phyloP scores from a whole-genome alignment of 2,797 vertebrate species.

The Phoebastria nigripes region DNA sequence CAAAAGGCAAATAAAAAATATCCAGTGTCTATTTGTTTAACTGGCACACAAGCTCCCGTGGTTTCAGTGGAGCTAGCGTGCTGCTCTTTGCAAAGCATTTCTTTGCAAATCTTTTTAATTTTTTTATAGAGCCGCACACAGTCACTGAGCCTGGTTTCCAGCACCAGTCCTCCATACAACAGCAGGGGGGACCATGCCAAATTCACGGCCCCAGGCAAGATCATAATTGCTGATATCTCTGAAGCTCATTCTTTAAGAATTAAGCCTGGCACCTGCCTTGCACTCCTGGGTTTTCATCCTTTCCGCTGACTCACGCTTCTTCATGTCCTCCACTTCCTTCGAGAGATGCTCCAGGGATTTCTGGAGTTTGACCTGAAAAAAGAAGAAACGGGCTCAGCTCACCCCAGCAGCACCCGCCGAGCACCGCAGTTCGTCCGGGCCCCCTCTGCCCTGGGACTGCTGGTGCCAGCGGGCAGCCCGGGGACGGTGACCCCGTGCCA shows the following conservation, averaged over 20 bases:
- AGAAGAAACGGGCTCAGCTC: neutral
- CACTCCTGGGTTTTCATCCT: slow-evolving; percentile 55
- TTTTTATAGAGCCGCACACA: rapidly evolving
- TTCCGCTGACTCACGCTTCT: neutral
- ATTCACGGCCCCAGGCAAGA: neutral
- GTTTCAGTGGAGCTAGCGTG: neutral
- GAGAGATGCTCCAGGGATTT: slow-evolving; percentile 22
- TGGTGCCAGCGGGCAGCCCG: neutral
- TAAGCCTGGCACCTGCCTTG: slow-evolving; percentile 51
- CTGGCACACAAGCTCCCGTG: neutral
- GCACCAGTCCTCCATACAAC: neutral
- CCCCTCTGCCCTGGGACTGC: neutral
- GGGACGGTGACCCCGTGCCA: neutral
- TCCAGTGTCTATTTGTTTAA: neutral
- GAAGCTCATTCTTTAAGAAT: neutral
- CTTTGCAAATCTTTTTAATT: neutral
- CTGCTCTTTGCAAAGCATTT: neutral
- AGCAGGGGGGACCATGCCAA: neutral
- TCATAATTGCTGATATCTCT: neutral
- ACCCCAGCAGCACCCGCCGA: rapidly evolving
- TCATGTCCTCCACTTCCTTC: slow-evolving; percentile 9
- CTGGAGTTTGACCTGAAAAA: slow-evolving; percentile 51
- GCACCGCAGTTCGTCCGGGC: neutral
- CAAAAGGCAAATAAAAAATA: neutral
- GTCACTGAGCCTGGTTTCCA: neutral